A percentile compares a stretch with the other conserved stretches of the same genome.
Evolutionary conservation across 2,113 vertebrate species (phyloP).

Genomic region (Macheiramphus alcinus): DNA sequence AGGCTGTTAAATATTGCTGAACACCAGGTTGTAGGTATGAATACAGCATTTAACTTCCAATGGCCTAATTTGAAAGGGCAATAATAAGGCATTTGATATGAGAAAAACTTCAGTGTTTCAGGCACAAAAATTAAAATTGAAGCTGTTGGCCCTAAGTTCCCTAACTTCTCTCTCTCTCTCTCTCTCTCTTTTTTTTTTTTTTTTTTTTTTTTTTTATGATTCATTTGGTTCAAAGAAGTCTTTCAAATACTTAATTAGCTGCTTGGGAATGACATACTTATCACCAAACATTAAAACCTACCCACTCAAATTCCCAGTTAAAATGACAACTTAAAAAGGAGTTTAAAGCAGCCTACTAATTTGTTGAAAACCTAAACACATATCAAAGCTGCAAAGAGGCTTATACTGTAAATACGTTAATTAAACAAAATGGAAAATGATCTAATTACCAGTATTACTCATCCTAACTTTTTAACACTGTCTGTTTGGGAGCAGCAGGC

Average conservation of each 20-base stretch:
- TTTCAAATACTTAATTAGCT: constrained; percentile 55
- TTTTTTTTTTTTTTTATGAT: neutral
- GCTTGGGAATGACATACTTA: neutral
- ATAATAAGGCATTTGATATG: neutral
- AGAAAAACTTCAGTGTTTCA: neutral
- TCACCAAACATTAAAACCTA: constrained; percentile 22
- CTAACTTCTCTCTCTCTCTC: neutral
- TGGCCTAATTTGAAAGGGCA: neutral
- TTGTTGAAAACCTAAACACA: constrained; percentile 26
- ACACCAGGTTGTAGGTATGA: neutral
- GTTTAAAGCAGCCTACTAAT: constrained; percentile 14
- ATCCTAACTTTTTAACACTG: neutral
- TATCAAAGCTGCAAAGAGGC: neutral
- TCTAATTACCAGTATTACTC: constrained; percentile 19
- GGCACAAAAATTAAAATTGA: neutral
- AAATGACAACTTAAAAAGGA: constrained; percentile 36
- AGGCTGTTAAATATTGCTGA: neutral
- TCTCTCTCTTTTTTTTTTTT: neutral
- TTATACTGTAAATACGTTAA: constrained; percentile 39
- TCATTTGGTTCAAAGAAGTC: neutral
- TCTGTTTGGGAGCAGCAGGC: neutral
- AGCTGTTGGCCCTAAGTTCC: neutral
- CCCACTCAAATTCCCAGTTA: constrained; percentile 15
- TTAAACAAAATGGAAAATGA: constrained; percentile 18
- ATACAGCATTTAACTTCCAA: neutral